Evolutionary conservation across 2,888 invertebrate genomes (phyloP), one percentile per base, ranked within the genome.

Genomic region (Melinaea marsaeus): DNA sequence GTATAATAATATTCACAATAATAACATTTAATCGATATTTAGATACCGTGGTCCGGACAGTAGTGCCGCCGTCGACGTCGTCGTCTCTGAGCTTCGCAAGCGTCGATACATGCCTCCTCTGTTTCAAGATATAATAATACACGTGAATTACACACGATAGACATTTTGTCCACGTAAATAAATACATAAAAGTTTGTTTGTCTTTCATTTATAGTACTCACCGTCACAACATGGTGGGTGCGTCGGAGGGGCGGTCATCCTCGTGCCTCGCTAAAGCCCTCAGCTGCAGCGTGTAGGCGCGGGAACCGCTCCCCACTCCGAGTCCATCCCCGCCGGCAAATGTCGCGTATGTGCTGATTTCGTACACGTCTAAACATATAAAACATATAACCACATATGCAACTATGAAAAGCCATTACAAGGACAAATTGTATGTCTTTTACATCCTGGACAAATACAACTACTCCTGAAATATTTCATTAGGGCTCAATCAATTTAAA

Each of bases 321-420:
- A 76, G 75, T 9, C 75, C 79, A 54, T 78, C 76, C 2, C 79
- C 84, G 0, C 90, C 94, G 68, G 93, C 93, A 75, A 94, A 94
- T 54, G 94, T 94, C 6, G 94, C 94, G 76, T 94, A 94, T 0
- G 94, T 94, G 76, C 93, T 93, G 79, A 94, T 94, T 77, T 94
- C 94, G 77, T 94, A 94, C 81, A 93, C 93, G 75, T 93, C 93
- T 93, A 55, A 35, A 42, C 42, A 9, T 42, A 42, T 9, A 42
- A 5, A 37, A 37, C 37, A 37, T 2, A 37, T 37, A 37, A 37
- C 22, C 22, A 22, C 22, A 22, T 22, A 22, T 22, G 22, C 22
- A 22, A 22, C 22, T 22, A 22, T 22, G 22, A 22, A 22, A 22
- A 22, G 22, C 22, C 22, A 22, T 22, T 22, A 22, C 22, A 22